Percentiles rank a stretch among this genome's conserved stretches.
phyloP scores from a whole-genome alignment of 2,113 vertebrate species.

The Clarias batrachus region DNA sequence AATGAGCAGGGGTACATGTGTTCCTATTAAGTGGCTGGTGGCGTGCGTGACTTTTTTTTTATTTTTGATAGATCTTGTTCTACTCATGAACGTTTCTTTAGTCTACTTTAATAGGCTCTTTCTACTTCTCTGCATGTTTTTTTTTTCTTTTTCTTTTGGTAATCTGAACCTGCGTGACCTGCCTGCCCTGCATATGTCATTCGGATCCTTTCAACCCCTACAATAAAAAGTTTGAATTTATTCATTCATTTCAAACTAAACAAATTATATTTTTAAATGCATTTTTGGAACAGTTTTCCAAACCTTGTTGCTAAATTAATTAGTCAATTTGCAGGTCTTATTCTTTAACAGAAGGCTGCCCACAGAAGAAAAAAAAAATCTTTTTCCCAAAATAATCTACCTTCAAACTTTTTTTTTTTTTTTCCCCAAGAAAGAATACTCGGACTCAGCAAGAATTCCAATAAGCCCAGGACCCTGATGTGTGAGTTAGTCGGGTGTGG shows the following conservation, averaged over 20 bases:
- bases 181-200: background rate
- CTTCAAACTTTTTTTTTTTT: constrained; percentile 41
- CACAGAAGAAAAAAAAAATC: background rate
- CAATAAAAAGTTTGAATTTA: background rate
- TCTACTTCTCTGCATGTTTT: background rate
- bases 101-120: background rate
- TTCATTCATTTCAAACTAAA: background rate
- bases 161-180: background rate
- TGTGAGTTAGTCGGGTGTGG: constrained; percentile 58
- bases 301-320: background rate
- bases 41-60: background rate
- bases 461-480: constrained; percentile 55
- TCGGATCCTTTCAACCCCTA: background rate
- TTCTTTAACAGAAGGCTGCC: background rate
- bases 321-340: constrained; percentile 1
- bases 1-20: background rate
- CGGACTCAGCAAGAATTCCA: constrained; percentile 58
- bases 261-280: background rate
- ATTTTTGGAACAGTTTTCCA: background rate
- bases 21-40: background rate
- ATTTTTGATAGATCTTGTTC: background rate
- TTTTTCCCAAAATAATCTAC: constrained; percentile 42
- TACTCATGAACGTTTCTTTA: background rate
- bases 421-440: constrained; percentile 44
- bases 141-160: background rate